Conservation (phyloP, 2,797 vertebrate genomes). For the Rhinophrynus dorsalis region DNA sequence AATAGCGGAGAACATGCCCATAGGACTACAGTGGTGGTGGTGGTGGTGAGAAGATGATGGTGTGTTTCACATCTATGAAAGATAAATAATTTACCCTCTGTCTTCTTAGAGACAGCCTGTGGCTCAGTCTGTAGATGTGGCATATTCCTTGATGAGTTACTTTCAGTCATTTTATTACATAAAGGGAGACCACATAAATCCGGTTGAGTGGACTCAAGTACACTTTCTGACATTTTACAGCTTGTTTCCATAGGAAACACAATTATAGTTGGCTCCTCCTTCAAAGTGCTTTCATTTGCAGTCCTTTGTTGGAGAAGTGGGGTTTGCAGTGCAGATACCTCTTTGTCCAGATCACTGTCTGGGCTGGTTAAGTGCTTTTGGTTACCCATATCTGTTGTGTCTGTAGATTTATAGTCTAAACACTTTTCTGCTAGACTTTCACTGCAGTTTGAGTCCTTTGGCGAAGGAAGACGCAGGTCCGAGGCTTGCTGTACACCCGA, state of each 20-base stretch:
- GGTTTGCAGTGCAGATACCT: conserved; percentile 69
- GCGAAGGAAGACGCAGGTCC: conserved; percentile 58
- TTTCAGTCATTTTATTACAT: conserved; percentile 71
- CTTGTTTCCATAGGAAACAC: conserved; percentile 98
- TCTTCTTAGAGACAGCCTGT: conserved; percentile 66
- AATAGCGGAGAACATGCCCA: too few relatives aligned
- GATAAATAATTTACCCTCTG: conserved; percentile 62
- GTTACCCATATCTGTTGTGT: conserved; percentile 58
- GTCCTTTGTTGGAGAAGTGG: conserved; percentile 60
- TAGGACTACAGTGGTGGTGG: too few relatives aligned
- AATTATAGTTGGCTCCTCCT: conserved; percentile 71
- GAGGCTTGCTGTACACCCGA: conserved; percentile 68
- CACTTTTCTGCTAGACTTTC: conserved; percentile 64
- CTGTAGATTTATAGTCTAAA: conserved; percentile 65
- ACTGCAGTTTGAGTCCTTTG: conserved; percentile 63
- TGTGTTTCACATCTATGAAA: too few relatives aligned
- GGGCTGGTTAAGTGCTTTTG: conserved; percentile 66
- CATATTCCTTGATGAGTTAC: conserved; percentile 64
- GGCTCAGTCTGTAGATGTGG: conserved; percentile 62
- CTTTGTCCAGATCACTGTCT: conserved; percentile 65
- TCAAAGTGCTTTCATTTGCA: conserved; percentile 66
- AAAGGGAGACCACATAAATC: conserved; percentile 72
- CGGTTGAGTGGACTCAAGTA: conserved; percentile 72
- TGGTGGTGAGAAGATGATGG: too few relatives aligned
- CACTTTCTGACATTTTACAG: conserved; percentile 74